Evolutionary conservation across 1,140 invertebrate species (phyloP), one percentile per base, ranked within the genome.

Genomic region (Arion vulgaris): DNA sequence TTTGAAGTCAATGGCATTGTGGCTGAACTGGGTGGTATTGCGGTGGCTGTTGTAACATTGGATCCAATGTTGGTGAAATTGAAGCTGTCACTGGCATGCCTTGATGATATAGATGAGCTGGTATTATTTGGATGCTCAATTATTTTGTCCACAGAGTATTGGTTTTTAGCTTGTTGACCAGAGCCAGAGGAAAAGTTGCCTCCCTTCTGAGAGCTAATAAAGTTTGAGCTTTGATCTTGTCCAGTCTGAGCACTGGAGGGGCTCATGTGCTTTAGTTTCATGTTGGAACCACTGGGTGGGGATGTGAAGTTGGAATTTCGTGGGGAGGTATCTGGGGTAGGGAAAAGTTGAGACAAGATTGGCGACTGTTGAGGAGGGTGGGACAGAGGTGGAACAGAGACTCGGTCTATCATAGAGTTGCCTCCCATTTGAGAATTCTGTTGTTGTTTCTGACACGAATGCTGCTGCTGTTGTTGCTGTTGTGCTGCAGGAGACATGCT

Each of bases 21-120:
- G 62, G 73, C 66, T 36, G 66, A 38, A 39, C 49, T 49, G 51
- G 53, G 57, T 38, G 85, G 78, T 34, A 85, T 79, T 34, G 85
- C 66, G 72, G 85, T 85, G 26, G 87, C 85, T 38, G 89, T 86
- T 17, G 88, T 85, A 34, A 90, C 80, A 84, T 88, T 91, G 13
- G 88, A 81, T 69, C 88, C 87, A 77, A 90, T 89, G 80, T 86
- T 90, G 28, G 88, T 84, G 81, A 89, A 90, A 80, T 89, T 89
- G 74, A 89, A 88, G n/a, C 86, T 87, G 38, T 90, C 89, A 17
- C 83, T 84, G n/a, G 85, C 83, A 32, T 84, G 85, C n/a, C 83
- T 51, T 41, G 83, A 68, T 45, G n/a, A 26, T n/a, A 28, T 72
- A 51, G 71, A 23, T 41, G 76, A 19, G 51, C 28, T 76, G 53